Evolutionary conservation across 2,797 vertebrate genomes (phyloP), one percentile per base, ranked within the genome.

Genomic region (Clarias fuscus): DNA sequence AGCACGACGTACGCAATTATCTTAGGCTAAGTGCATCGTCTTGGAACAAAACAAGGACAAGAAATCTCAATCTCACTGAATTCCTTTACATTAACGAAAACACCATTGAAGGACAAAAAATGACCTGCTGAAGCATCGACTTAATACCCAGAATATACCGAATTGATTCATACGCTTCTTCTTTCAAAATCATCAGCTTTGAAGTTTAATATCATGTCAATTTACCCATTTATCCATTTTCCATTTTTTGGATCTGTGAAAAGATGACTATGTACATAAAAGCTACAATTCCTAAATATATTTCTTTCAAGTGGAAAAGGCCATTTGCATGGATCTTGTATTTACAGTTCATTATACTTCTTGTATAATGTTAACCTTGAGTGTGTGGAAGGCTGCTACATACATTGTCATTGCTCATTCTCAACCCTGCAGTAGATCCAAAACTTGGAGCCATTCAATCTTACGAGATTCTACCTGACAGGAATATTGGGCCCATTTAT

Each of bases 381-480:
- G 75, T 78, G 30, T 56, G 30, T 78, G 75, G 56, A 78, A 78
- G 59, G 75, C 56, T 20, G 68, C 62, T 73, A 59, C 27, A 78
- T n/a, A n/a, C n/a, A n/a, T n/a, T n/a, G 64, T 56, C 64, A 62
- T 59, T 83, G 86, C 82, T 82, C 72, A 56, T 33, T 64, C 30
- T 24, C 56, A 65, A 48, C 59, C 80, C 86, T 87, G 86, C 76
- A 87, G 53, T 68, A 11, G n/a, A 40, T 82, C 84, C 77, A 88
- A 86, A 77, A 82, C 56, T 62, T 27, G 37, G 53, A 82, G 24
- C 70, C 73, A 80, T 73, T 85, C 73, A 8, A 75, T 53, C 48
- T 17, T 56, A 27, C 13, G 7, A 56, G 72, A 2, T 22, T 10
- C 65, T 6, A 13, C 1, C 48, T 53, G 48, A 53, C 48, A 53